phyloP scores from a whole-genome alignment of 2,797 vertebrate genomes.

The Gila robusta region DNA sequence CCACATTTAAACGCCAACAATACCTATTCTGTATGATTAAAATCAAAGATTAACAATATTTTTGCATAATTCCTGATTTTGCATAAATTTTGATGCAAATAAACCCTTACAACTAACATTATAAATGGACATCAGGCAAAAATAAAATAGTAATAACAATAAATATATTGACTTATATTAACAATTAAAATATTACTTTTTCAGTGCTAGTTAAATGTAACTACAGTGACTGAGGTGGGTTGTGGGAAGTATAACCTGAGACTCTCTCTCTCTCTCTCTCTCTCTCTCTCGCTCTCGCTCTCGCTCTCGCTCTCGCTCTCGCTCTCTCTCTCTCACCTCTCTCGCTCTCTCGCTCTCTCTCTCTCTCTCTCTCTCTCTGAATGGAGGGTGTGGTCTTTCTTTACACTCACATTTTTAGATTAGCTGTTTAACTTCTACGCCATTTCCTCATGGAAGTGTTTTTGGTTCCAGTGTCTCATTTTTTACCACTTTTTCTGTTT shows the following conservation, averaged over 20 bases:
- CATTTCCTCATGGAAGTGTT: constrained; percentile 1
- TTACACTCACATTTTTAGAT: constrained; percentile 4
- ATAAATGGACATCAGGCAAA: neutral
- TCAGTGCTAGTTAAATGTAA: neutral
- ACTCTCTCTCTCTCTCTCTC: neutral
- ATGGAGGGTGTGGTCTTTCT: constrained; percentile 49
- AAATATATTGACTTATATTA: neutral
- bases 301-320: neutral
- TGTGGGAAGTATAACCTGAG: constrained; percentile 27
- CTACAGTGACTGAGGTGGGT: neutral
- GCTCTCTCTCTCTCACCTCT: constrained; percentile 11
- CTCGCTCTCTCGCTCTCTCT: neutral
- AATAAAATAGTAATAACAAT: neutral
- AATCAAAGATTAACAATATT: neutral
- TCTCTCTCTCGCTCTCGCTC: neutral
- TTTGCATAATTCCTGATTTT: neutral
- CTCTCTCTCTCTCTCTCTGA: neutral
- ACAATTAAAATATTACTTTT: neutral
- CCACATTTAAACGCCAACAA: neutral
- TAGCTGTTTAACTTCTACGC: neutral
- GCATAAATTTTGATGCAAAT: neutral
- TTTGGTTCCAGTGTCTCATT: neutral
- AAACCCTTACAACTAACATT: neutral
- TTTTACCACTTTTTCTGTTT: neutral
- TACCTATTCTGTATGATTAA: neutral